Conservation (phyloP, 2,797 vertebrate genomes). For the Chrosomus eos region DNA sequence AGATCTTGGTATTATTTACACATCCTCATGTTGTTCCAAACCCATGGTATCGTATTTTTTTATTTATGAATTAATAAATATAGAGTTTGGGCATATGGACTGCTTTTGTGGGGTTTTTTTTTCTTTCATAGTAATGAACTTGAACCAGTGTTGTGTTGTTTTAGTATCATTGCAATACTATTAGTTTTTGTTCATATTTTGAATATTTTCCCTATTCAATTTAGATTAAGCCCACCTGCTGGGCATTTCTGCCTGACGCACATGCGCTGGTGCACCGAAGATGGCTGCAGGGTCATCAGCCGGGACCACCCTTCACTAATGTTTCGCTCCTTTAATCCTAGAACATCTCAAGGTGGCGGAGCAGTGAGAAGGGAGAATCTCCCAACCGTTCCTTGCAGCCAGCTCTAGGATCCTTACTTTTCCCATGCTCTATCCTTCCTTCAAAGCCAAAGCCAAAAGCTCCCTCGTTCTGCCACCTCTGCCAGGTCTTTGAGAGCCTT, state of each 20-base stretch:
- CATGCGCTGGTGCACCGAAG: background rate
- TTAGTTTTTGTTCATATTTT: background rate
- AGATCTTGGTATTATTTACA: background rate
- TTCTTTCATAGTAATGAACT: background rate
- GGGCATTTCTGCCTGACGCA: background rate
- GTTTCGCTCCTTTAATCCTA: background rate
- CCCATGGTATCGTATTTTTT: background rate
- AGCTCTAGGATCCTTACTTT: background rate
- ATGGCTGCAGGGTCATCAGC: background rate
- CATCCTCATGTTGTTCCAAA: background rate
- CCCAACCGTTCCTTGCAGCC: background rate
- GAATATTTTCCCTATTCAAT: no score
- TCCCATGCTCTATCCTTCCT: background rate
- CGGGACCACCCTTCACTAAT: background rate
- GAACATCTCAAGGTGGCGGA: background rate
- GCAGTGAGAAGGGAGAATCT: background rate
- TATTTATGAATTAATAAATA: background rate
- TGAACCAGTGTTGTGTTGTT: background rate
- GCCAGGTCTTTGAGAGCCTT: background rate
- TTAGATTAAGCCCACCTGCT: background rate
- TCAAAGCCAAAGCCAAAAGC: background rate
- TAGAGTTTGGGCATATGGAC: background rate
- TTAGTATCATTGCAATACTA: background rate
- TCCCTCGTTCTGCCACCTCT: background rate
- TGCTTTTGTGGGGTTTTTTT: background rate